A percentile compares a stretch with the other conserved stretches of the same genome.
These are phyloP conservation scores for Drosophila pallidifrons DNA, from an alignment of 1,140 invertebrate genomes.

Conservation along the genomic window DNA sequence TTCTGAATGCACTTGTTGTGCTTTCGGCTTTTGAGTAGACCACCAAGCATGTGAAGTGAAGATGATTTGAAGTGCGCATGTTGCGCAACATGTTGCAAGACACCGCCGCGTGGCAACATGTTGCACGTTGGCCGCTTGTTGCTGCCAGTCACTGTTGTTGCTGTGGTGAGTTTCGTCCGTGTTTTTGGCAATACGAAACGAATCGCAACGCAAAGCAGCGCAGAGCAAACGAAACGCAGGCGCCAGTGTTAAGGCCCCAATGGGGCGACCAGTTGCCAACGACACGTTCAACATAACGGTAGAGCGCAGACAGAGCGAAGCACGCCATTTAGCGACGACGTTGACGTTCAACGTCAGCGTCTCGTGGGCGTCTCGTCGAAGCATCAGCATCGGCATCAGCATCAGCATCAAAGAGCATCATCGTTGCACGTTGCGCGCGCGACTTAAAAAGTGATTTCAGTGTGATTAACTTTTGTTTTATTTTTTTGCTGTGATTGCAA, in stretches of 20 bases:
- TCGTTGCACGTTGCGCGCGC: background rate
- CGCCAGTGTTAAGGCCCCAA: constrained; percentile 2
- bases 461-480: background rate
- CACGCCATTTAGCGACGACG: constrained; percentile 22
- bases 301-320: constrained; percentile 48
- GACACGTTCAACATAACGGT: constrained; percentile 67
- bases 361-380: constrained; percentile 33
- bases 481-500: background rate
- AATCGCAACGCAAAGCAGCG: too few species aligned
- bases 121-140: too few species aligned
- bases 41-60: too few species aligned
- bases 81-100: too few species aligned
- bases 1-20: too few species aligned
- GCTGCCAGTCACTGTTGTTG: too few species aligned
- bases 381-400: background rate
- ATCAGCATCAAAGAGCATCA: background rate
- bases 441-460: background rate
- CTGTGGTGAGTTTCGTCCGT: too few species aligned
- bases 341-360: constrained; percentile 34
- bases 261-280: constrained; percentile 58
- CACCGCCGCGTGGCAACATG: too few species aligned
- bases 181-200: too few species aligned
- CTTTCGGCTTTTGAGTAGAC: too few species aligned
- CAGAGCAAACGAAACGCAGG: constrained; percentile 22
- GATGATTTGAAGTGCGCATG: too few species aligned